phyloP scores from a whole-genome alignment of 1,140 invertebrate species.

The Tetraneura akinire region DNA sequence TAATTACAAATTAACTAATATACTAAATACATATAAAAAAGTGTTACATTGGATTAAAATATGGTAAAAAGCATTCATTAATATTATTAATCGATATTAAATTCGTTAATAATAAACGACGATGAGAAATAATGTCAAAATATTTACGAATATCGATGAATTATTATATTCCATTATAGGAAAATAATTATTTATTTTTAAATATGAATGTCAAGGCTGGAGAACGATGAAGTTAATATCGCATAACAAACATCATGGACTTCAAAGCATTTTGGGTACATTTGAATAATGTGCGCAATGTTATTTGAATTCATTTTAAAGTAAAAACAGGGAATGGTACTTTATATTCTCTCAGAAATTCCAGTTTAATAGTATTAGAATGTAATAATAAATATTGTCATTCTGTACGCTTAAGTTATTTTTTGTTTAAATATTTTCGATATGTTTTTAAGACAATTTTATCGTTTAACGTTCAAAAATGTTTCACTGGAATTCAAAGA shows the following conservation, averaged over 20 bases:
- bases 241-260: background rate
- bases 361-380: background rate
- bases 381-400: conserved; percentile 13
- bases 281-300: background rate
- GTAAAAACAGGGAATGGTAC: background rate
- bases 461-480: background rate
- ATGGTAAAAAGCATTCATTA: too few species aligned
- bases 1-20: too few species aligned
- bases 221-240: background rate
- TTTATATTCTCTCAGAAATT: conserved; percentile 4
- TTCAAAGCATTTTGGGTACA: background rate
- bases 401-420: background rate
- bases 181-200: background rate
- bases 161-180: background rate
- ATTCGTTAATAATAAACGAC: too few species aligned
- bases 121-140: background rate
- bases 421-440: conserved; percentile 21
- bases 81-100: too few species aligned
- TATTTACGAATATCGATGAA: too few species aligned
- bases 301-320: conserved; percentile 14
- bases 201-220: background rate
- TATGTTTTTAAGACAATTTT: conserved; percentile 6
- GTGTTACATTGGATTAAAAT: too few species aligned
- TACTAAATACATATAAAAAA: too few species aligned
- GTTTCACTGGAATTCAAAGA: background rate